Evolutionary conservation across 1,140 invertebrate species (phyloP).

Genomic region (Sycophila sp.): DNA sequence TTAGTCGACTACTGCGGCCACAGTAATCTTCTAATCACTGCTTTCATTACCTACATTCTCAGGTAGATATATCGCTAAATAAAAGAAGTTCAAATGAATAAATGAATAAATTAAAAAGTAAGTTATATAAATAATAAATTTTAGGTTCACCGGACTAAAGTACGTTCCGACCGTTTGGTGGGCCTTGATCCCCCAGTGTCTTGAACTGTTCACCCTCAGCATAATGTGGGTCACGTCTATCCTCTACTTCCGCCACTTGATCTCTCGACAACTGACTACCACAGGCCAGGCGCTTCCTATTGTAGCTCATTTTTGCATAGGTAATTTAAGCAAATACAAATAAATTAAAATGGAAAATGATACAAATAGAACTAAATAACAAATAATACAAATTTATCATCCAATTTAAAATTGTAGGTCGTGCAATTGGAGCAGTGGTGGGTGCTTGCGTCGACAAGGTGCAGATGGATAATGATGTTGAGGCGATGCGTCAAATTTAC

Average conservation of each 20-base stretch:
- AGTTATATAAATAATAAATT: too few species aligned
- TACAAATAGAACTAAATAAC: neutral
- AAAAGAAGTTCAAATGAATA: too few species aligned
- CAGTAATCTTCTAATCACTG: slow-evolving; percentile 83
- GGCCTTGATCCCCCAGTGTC: slow-evolving; percentile 75
- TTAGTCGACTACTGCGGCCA: slow-evolving; percentile 87
- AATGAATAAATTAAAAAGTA: too few species aligned
- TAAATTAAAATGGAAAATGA: neutral
- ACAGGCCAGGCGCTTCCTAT: slow-evolving; percentile 85
- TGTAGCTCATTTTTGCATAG: slow-evolving; percentile 83
- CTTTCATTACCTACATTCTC: slow-evolving; percentile 82
- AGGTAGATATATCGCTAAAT: slow-evolving; percentile 68
- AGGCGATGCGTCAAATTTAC: slow-evolving; percentile 65
- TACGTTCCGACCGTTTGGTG: slow-evolving; percentile 72
- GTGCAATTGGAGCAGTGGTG: slow-evolving; percentile 73
- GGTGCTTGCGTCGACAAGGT: slow-evolving; percentile 67
- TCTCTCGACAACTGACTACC: slow-evolving; percentile 81
- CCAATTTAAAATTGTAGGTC: slow-evolving; percentile 61
- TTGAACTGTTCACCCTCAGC: slow-evolving; percentile 85
- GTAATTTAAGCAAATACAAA: slow-evolving; percentile 57
- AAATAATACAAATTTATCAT: neutral
- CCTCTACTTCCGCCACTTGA: slow-evolving; percentile 82
- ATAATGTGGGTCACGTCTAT: slow-evolving; percentile 86
- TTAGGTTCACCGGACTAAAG: slow-evolving; percentile 71
- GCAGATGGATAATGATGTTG: slow-evolving; percentile 49